Conservation (phyloP, 2,888 invertebrate species). For the Trachelus troglodyta region DNA sequence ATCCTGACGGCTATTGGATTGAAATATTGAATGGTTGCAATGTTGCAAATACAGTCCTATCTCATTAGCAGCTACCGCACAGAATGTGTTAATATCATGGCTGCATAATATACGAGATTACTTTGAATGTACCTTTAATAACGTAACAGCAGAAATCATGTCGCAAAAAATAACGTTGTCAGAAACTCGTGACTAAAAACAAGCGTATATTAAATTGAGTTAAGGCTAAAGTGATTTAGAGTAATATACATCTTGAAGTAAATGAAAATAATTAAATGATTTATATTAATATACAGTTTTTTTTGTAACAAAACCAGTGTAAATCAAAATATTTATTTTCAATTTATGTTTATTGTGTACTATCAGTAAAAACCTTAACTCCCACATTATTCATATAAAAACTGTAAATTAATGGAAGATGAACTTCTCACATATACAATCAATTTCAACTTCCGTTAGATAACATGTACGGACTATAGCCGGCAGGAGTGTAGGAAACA, state of each 20-base stretch:
- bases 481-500: not conserved
- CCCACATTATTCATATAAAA: not conserved
- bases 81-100: not conserved
- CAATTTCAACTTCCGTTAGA: not conserved
- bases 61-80: constrained; percentile 21
- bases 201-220: not conserved
- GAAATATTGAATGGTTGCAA: constrained; percentile 79
- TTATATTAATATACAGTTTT: constrained; percentile 38
- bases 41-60: constrained; percentile 37
- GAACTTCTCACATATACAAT: not conserved
- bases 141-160: not conserved
- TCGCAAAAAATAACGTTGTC: not conserved
- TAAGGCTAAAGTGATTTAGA: not conserved
- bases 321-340: constrained; percentile 53
- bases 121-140: constrained; percentile 4
- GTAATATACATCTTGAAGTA: not conserved
- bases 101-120: not conserved
- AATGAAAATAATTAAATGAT: constrained; percentile 11
- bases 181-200: not conserved
- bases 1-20: constrained; percentile 98
- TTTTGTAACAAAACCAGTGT: constrained; percentile 31
- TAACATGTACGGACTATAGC: not conserved
- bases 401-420: not conserved
- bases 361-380: not conserved
- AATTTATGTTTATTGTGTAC: constrained; percentile 18